phyloP scores from a whole-genome alignment of 2,888 invertebrate genomes.

The Morpho helenor region DNA sequence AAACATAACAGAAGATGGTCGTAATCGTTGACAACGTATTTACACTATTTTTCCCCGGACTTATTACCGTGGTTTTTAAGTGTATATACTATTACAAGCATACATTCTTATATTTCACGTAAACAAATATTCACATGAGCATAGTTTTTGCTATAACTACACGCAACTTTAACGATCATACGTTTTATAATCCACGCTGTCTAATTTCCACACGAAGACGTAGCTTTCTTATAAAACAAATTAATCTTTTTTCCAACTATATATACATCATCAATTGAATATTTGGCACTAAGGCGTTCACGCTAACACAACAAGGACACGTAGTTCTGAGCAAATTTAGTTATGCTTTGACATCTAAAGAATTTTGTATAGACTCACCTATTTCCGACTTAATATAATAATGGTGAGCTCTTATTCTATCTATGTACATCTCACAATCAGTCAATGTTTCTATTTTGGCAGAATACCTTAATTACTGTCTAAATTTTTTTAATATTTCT shows the following conservation, averaged over 20 bases:
- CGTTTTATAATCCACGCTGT: not conserved
- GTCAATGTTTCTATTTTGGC: constrained; percentile 75
- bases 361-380: constrained; percentile 55
- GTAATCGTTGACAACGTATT: not conserved
- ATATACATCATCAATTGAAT: constrained; percentile 41
- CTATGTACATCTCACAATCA: constrained; percentile 77
- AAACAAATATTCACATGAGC: not conserved
- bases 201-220: constrained; percentile 8
- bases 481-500: constrained; percentile 16
- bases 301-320: constrained; percentile 55
- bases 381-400: constrained; percentile 53
- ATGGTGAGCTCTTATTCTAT: constrained; percentile 69
- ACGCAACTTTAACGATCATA: not conserved
- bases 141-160: not conserved
- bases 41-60: not conserved
- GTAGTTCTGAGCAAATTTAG: constrained; percentile 78
- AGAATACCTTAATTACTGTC: constrained; percentile 42
- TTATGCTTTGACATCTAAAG: constrained; percentile 73
- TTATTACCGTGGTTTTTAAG: not conserved
- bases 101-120: not conserved
- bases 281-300: constrained; percentile 73
- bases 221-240: constrained; percentile 40
- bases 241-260: constrained; percentile 29
- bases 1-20: not conserved
- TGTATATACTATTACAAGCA: not conserved